Conservation (phyloP, 2,797 vertebrate genomes). For the Lepus oiostolus region DNA sequence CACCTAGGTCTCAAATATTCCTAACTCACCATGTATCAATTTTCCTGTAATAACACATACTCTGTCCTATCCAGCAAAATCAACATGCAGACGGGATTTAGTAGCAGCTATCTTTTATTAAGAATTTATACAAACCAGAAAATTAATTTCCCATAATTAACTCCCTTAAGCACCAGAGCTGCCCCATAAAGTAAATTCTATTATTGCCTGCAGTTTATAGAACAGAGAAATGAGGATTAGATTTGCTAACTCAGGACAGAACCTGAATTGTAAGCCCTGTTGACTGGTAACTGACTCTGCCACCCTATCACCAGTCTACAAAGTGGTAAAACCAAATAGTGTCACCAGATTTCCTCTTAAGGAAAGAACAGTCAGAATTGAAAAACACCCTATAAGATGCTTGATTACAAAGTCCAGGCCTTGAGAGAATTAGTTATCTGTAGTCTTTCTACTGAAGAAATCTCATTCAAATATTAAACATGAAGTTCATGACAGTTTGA, state of each 20-base stretch:
- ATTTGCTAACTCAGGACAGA: neutral
- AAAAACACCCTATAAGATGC: neutral
- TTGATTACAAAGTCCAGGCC: neutral
- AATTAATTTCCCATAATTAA: neutral
- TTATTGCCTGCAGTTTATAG: neutral
- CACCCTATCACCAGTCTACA: neutral
- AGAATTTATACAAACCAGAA: neutral
- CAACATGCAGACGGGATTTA: neutral
- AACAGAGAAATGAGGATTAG: neutral
- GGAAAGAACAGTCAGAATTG: neutral
- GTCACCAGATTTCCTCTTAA: neutral
- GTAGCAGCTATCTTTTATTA: neutral
- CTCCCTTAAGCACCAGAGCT: neutral
- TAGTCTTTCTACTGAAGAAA: neutral
- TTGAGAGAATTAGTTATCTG: neutral
- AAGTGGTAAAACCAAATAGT: neutral
- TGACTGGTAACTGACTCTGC: neutral
- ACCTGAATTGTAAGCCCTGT: neutral
- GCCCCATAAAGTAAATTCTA: neutral
- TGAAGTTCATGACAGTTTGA: neutral
- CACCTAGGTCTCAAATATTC: neutral
- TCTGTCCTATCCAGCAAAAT: neutral
- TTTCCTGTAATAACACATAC: neutral
- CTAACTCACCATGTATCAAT: neutral
- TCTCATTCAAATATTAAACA: neutral